Conservation (phyloP, 2,113 vertebrate genomes). For the Oncorhynchus kisutch region DNA sequence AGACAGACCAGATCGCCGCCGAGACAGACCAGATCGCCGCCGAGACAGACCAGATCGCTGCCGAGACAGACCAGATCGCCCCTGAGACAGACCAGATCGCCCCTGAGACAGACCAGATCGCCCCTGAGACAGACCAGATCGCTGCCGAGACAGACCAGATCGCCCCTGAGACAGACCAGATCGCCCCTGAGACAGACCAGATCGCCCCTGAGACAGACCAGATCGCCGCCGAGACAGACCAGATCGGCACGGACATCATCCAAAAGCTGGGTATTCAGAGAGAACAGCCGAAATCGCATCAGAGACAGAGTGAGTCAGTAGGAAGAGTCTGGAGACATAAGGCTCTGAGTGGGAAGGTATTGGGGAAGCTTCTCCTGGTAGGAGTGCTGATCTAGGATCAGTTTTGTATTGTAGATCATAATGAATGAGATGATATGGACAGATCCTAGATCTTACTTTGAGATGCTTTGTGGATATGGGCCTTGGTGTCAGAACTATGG, state of each 20-base stretch:
- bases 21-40: no score
- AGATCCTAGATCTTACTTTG: no score
- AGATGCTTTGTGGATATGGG: no score
- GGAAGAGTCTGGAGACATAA: no score
- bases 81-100: conserved; percentile 66
- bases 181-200: conserved; percentile 64
- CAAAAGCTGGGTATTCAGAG: conserved; percentile 93
- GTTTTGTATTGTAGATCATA: no score
- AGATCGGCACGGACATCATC: conserved; percentile 89
- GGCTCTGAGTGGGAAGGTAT: no score
- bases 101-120: conserved; percentile 60
- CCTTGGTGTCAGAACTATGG: background rate
- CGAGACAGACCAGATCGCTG: conserved; percentile 68
- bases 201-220: no score
- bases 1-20: conserved; percentile 67
- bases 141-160: conserved; percentile 46
- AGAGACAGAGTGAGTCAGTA: conserved; percentile 66
- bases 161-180: conserved; percentile 58
- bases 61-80: background rate
- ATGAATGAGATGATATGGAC: no score
- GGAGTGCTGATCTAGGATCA: no score
- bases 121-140: conserved; percentile 36
- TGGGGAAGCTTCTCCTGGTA: no score
- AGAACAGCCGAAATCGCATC: conserved; percentile 86
- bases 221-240: conserved; percentile 87